Evolutionary conservation across 2,113 vertebrate species (phyloP), one percentile per base, ranked within the genome.

Genomic region (Desmodus rotundus): DNA sequence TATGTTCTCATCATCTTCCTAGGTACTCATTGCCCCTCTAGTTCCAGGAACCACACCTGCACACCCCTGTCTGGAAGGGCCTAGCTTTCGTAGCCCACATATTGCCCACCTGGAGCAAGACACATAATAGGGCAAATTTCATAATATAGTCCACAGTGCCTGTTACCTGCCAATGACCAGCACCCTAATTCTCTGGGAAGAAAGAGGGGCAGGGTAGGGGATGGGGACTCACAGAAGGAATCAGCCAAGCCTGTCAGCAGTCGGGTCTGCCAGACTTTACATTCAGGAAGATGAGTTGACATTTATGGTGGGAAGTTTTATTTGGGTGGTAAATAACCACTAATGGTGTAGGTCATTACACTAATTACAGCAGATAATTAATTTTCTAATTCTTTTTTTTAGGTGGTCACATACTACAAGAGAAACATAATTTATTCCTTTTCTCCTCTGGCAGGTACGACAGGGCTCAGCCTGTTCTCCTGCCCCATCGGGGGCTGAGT

Each of bases 361-460:
- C 98, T 98, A 98, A 98, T 98, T 98, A 98, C 96, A 95, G 94
- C 95, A 98, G 98, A 98, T 97, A 98, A 98, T 98, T 98, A 98
- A 98, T 98, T 98, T 98, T 96, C 98, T 95, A 92, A 96, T 98
- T 97, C 97, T 98, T 97, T 76, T 88, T 76, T 93, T 87, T 96
- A 98, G 97, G 41, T 96, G 91, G 19, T 95, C 84, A 96, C 94
- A 95, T 94, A 97, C 97, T 96, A 98, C 93, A 95, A 93, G 93
- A 96, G 95, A 97, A 98, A 93, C n/a, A 61, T 92, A 87, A 97
- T 97, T 98, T 95, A 96, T 96, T 96, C 94, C 94, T 98, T 95
- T 93, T 38, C 63, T 93, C 74, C 89, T 91, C 20, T 9, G 70
- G 28, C 3, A 7, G 86, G 72, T 26, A 26, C 3, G 16, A 47